phyloP scores from a whole-genome alignment of 2,113 vertebrate species.

The Phylloscopus whistleri region DNA sequence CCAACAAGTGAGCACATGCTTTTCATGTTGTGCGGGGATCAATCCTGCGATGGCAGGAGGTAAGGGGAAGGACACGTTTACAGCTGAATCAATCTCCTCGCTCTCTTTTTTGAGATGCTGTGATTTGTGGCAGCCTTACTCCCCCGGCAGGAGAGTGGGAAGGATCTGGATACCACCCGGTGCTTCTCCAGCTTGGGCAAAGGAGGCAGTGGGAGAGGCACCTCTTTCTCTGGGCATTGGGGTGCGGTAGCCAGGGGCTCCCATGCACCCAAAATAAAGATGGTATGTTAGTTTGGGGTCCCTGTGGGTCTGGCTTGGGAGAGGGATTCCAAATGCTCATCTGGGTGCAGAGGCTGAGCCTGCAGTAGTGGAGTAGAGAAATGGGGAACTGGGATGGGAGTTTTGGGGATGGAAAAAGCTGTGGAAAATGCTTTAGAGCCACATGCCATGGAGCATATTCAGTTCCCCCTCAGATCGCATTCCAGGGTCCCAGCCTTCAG shows the following conservation, averaged over 20 bases:
- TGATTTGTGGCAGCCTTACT: background rate
- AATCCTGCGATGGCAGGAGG: constrained; percentile 22
- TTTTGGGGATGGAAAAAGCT: background rate
- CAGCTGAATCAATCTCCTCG: background rate
- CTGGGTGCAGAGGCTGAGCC: background rate
- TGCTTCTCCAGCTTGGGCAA: background rate
- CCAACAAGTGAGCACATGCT: constrained; percentile 62
- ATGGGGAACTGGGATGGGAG: background rate
- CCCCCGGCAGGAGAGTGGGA: background rate
- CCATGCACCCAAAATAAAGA: fast-evolving
- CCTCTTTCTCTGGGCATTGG: background rate
- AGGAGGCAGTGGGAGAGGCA: background rate
- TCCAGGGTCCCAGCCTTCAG: background rate
- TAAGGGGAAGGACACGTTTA: constrained; percentile 8
- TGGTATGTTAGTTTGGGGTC: background rate
- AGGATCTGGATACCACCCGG: background rate
- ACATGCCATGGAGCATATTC: fast-evolving
- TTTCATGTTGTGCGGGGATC: constrained; percentile 42
- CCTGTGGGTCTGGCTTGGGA: background rate
- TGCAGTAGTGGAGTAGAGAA: background rate
- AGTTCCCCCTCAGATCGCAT: fast-evolving
- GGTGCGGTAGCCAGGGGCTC: background rate
- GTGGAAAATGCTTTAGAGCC: background rate
- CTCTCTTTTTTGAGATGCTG: background rate
- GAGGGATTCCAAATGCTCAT: background rate